Evolutionary conservation across 2,113 vertebrate species (phyloP), one percentile per base, ranked within the genome.

Genomic region (Seriola dumerili): DNA sequence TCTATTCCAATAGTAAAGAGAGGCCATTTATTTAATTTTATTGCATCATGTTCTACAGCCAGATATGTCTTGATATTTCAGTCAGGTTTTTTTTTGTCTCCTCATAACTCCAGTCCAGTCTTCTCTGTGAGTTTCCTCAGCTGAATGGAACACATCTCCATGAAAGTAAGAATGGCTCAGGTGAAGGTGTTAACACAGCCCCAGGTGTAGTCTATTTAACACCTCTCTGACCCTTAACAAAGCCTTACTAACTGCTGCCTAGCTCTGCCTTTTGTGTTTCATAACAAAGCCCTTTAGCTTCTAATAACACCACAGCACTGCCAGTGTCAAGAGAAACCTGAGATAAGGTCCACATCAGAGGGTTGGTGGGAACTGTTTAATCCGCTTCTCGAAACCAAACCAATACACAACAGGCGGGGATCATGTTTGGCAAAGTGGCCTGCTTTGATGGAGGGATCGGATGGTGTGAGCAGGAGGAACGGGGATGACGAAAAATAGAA

Each of bases 181-280:
- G 89, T 93, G 79, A 89, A 90, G 84, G 85, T 92, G 93, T 94
- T 92, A 94, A 89, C 89, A 91, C 66, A 54, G 75, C 92, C 89
- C 66, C 84, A 95, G 94, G 93, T 95, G 86, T 75, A 90, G 85
- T 92, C 89, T 89, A 87, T 92, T 94, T 93, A 92, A 94, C 93
- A 95, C 93, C 92, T 93, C 89, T 80, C 77, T 92, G 92, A 91
- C 93, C 93, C 87, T 83, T 87, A 85, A 93, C 93, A 94, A 95
- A 92, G 92, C 84, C 81, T 16, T 46, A 71, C 93, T 93, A 93
- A 94, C 91, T 91, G 89, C 91, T 82, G 85, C 92, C 88, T 88
- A 88, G 88, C 86, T 88, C 81, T 89, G 61, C 80, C 88, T 89
- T 95, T 96, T 95, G 94, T 96, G 88, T 81, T 88, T 80, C 76